Evolutionary conservation across 2,113 vertebrate species (phyloP).

Genomic region (Sterna hirundo): DNA sequence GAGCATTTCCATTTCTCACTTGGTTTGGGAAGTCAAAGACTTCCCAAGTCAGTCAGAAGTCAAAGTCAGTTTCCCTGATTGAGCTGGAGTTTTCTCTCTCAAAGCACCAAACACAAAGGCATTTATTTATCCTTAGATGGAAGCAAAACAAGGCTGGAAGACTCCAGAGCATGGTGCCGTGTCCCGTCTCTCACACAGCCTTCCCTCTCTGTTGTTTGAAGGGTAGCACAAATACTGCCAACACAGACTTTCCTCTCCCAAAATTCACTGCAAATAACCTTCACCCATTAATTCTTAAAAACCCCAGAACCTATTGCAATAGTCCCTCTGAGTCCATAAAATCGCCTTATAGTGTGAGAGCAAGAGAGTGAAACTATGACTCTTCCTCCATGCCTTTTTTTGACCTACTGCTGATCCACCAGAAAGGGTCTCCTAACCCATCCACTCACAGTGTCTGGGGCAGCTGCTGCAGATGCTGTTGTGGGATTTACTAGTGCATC

Average conservation of each 20-base stretch:
- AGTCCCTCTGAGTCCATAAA: neutral
- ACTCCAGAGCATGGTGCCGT: accelerated
- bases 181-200: neutral
- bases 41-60: too few relatives aligned
- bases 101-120: neutral
- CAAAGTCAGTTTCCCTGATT: slow-evolving; percentile 19
- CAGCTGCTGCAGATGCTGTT: neutral
- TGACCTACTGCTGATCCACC: neutral
- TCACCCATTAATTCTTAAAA: neutral
- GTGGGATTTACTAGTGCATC: neutral
- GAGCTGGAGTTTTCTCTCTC: neutral
- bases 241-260: neutral
- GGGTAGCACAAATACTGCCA: neutral
- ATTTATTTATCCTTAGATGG: slow-evolving; percentile 5
- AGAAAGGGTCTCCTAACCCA: neutral
- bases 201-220: neutral
- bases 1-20: slow-evolving; percentile 21
- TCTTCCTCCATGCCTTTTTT: neutral
- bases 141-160: neutral
- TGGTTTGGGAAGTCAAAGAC: neutral
- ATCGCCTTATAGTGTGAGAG: neutral
- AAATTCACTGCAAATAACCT: neutral
- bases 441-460: neutral
- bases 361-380: neutral
- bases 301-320: neutral